Conservation (phyloP, 2,888 invertebrate species). For the Marasmarcha lunaedactyla region DNA sequence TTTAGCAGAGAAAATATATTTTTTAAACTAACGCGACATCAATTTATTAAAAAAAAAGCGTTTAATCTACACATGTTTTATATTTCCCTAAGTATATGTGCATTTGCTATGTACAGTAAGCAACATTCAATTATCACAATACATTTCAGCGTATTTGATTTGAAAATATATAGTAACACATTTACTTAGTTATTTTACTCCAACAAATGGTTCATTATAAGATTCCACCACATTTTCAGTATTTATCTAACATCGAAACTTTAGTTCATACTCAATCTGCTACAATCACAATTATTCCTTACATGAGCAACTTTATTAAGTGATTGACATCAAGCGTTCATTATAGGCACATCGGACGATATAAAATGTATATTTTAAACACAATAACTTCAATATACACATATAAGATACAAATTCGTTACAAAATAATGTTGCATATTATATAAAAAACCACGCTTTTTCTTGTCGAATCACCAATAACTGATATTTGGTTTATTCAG, state of each 20-base stretch:
- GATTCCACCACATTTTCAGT: no score
- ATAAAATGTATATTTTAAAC: no score
- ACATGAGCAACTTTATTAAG: no score
- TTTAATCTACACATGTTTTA: constrained; percentile 28
- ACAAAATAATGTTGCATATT: constrained; percentile 21
- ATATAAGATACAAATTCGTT: constrained; percentile 17
- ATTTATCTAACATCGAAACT: no score
- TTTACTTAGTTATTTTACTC: no score
- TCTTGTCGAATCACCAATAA: constrained; percentile 50
- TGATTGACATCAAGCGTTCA: constrained; percentile 12
- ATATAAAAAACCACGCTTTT: constrained; percentile 24
- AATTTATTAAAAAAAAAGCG: constrained; percentile 23
- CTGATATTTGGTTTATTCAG: constrained; percentile 10
- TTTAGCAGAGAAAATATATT: background rate
- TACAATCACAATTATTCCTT: no score
- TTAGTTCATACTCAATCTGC: no score
- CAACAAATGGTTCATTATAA: no score
- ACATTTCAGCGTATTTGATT: constrained; percentile 15
- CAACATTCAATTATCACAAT: constrained; percentile 37
- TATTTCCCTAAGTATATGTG: constrained; percentile 20
- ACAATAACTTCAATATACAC: no score
- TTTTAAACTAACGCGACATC: no score
- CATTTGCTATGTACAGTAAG: constrained; percentile 39
- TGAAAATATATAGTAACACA: no score
- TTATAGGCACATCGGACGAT: constrained; percentile 37